Conservation (phyloP, 2,113 vertebrate species). For the Colius striatus region DNA sequence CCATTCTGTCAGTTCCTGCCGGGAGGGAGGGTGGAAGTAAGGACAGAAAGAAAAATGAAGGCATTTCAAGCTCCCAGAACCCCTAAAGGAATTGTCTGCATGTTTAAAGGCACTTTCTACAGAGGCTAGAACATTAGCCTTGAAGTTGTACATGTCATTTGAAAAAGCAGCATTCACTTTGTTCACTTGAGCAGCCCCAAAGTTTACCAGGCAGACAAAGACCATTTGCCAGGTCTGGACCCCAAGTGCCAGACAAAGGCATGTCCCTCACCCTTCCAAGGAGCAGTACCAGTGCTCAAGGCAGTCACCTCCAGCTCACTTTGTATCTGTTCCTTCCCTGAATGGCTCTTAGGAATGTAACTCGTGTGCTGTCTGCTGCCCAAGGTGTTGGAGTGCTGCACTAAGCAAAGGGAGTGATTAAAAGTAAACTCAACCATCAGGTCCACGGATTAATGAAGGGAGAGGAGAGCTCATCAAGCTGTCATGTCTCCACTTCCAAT, state of each 20-base stretch:
- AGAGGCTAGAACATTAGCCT: neutral
- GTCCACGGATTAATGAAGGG: neutral
- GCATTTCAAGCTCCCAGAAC: neutral
- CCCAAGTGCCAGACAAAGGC: neutral
- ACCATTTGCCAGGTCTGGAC: neutral
- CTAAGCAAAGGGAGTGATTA: neutral
- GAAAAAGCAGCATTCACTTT: neutral
- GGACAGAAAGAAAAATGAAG: neutral
- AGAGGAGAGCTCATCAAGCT: neutral
- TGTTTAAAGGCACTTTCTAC: neutral
- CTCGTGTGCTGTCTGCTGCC: neutral
- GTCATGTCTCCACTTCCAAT: neutral
- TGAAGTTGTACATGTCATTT: neutral
- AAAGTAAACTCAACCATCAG: slow-evolving; percentile 3
- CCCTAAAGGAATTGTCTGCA: neutral
- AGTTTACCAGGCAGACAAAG: neutral
- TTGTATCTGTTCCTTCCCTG: neutral
- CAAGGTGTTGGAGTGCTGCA: neutral
- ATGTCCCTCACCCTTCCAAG: neutral
- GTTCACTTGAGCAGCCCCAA: neutral
- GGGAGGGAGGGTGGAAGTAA: neutral
- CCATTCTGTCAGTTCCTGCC: neutral
- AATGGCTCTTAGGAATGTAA: neutral
- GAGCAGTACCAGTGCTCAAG: neutral
- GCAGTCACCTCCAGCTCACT: neutral